A percentile compares a stretch with the other conserved stretches of the same genome.
These are phyloP conservation scores for Melanotaenia pygmaea DNA, from an alignment of 2,797 vertebrate genomes.

Conservation along the genomic window DNA sequence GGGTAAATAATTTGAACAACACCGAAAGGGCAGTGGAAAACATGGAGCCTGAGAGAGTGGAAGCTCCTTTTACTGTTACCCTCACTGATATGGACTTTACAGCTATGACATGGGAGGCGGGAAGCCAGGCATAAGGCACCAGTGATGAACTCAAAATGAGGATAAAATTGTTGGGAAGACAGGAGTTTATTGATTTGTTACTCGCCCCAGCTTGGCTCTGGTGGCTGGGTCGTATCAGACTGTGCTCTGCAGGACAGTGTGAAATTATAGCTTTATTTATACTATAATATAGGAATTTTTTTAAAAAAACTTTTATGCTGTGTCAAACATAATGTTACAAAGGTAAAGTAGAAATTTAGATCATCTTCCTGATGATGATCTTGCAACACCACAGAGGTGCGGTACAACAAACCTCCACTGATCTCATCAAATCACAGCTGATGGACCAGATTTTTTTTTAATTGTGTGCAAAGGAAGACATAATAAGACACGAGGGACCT, in stretches of 20 bases:
- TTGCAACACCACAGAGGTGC: constrained; percentile 3
- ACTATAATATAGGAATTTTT: constrained; percentile 26
- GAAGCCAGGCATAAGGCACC: constrained; percentile 66
- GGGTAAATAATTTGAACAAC: constrained; percentile 74
- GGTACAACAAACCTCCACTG: constrained; percentile 3
- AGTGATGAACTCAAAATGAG: background rate
- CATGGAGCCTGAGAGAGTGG: constrained; percentile 66
- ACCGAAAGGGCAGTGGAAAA: constrained; percentile 14
- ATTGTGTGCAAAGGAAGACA: background rate
- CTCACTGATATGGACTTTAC: constrained; percentile 81
- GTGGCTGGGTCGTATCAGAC: constrained; percentile 31
- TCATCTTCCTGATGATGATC: background rate
- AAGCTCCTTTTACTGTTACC: constrained; percentile 81
- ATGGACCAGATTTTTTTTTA: background rate
- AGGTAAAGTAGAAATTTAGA: constrained; percentile 16
- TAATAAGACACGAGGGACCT: background rate
- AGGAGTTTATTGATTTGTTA: constrained; percentile 28
- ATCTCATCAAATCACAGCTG: background rate
- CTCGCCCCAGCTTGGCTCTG: constrained; percentile 54
- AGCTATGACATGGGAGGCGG: constrained; percentile 71
- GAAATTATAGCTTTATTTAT: constrained; percentile 64
- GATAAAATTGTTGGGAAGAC: constrained; percentile 32
- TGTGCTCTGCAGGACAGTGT: constrained; percentile 61
- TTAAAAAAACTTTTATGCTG: constrained; percentile 22
- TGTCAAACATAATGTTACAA: constrained; percentile 18